Evolutionary conservation across 2,888 invertebrate species (phyloP).

Genomic region (Catocala nupta): DNA sequence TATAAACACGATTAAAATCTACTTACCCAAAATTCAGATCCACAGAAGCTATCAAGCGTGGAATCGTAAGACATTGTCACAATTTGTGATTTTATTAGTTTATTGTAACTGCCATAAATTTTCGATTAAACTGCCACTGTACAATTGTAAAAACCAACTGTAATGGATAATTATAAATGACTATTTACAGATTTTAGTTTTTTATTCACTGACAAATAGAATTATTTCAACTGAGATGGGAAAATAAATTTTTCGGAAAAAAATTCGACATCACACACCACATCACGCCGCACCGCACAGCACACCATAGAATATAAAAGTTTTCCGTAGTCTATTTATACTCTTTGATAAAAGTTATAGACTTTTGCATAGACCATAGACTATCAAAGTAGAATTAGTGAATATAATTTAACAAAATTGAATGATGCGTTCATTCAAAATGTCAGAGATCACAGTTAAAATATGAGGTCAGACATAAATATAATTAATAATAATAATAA

Average conservation of each 20-base stretch:
- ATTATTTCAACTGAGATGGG: slow-evolving; percentile 24
- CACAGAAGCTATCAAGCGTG: slow-evolving; percentile 92
- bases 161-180: slow-evolving; percentile 15
- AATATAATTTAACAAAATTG: too few relatives aligned
- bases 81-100: slow-evolving; percentile 54
- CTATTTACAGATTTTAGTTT: slow-evolving; percentile 16
- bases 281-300: slow-evolving; percentile 42
- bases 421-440: not conserved
- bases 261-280: slow-evolving; percentile 47
- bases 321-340: too few relatives aligned
- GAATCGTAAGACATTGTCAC: slow-evolving; percentile 86
- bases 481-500: too few relatives aligned
- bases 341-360: slow-evolving; percentile 9
- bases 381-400: not conserved
- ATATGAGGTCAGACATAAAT: too few relatives aligned
- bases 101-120: slow-evolving; percentile 60
- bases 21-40: slow-evolving; percentile 94
- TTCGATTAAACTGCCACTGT: slow-evolving; percentile 40
- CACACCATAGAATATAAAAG: slow-evolving; percentile 40
- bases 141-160: slow-evolving; percentile 16
- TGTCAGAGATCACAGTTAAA: not conserved
- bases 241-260: slow-evolving; percentile 34
- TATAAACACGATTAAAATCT: slow-evolving; percentile 31
- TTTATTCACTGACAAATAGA: slow-evolving; percentile 21
- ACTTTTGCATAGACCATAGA: slow-evolving; percentile 3